These are phyloP conservation scores for Nannoperca australis DNA, from an alignment of 2,797 vertebrate genomes.

Conservation along the genomic window DNA sequence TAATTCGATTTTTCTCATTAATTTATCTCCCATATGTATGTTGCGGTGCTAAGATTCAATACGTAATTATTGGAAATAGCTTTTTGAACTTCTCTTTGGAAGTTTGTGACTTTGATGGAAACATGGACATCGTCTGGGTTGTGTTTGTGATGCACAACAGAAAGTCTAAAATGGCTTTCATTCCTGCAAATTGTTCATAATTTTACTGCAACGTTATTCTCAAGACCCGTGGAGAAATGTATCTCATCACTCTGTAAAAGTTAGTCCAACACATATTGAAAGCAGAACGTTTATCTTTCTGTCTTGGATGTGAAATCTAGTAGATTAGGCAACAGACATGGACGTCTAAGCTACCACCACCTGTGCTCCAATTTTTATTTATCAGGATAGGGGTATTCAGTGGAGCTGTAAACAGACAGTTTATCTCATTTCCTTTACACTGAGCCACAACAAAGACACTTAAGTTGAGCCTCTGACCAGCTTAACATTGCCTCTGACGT, in stretches of 20 bases:
- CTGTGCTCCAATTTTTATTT: slow-evolving; percentile 38
- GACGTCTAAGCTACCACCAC: slow-evolving; percentile 2
- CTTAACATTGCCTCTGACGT: slow-evolving; percentile 62
- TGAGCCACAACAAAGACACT: slow-evolving; percentile 68
- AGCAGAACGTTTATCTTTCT: background rate
- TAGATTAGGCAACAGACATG: background rate
- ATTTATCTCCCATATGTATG: background rate
- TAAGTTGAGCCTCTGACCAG: slow-evolving; percentile 38
- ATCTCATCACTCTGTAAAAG: background rate
- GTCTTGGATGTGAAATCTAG: background rate
- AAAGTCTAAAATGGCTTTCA: background rate
- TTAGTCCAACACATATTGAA: background rate
- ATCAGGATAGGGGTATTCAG: slow-evolving; percentile 36
- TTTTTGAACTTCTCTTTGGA: background rate
- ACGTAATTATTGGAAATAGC: background rate
- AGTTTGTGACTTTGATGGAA: background rate
- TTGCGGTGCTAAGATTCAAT: background rate
- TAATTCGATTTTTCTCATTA: background rate
- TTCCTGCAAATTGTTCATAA: background rate
- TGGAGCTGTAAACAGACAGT: slow-evolving; percentile 37
- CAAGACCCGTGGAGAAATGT: too few species aligned
- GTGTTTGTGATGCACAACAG: background rate
- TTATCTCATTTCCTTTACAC: slow-evolving; percentile 54
- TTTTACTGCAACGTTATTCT: background rate
- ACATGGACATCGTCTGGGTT: background rate